These are phyloP conservation scores for Macropus fuliginosus DNA, from an alignment of 2,797 vertebrate species.

Conservation along the genomic window DNA sequence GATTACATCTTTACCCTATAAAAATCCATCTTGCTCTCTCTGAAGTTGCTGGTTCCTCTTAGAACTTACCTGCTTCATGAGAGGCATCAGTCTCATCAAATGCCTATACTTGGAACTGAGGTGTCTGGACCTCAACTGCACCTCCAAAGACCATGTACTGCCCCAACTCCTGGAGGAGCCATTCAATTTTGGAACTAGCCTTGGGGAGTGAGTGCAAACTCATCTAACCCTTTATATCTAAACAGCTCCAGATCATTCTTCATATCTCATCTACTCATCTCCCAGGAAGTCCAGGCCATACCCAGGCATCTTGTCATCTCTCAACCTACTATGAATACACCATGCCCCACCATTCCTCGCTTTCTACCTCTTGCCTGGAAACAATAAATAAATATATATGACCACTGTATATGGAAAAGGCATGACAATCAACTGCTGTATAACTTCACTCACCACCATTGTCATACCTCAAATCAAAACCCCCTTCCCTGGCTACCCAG, in stretches of 20 bases:
- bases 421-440: not conserved
- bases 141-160: not conserved
- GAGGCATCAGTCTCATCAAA: too few relatives aligned
- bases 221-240: not conserved
- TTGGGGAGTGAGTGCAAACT: not conserved
- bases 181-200: not conserved
- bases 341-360: not conserved
- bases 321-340: not conserved
- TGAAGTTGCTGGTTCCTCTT: too few relatives aligned
- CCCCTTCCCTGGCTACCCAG: not conserved
- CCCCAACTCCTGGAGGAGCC: not conserved
- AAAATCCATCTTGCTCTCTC: too few relatives aligned
- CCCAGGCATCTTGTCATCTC: not conserved
- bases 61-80: too few relatives aligned
- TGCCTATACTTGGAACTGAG: too few relatives aligned
- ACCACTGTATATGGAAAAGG: not conserved
- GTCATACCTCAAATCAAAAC: not conserved
- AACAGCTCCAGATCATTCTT: not conserved
- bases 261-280: not conserved
- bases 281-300: not conserved
- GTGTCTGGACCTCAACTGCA: too few relatives aligned
- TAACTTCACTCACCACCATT: not conserved
- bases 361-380: not conserved
- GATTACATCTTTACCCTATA: too few relatives aligned
- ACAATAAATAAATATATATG: not conserved